Percentiles rank a stretch among this genome's conserved stretches.
These are phyloP conservation scores for Otolemur crassicaudatus DNA, from an alignment of 2,797 vertebrate species.

Conservation along the genomic window DNA sequence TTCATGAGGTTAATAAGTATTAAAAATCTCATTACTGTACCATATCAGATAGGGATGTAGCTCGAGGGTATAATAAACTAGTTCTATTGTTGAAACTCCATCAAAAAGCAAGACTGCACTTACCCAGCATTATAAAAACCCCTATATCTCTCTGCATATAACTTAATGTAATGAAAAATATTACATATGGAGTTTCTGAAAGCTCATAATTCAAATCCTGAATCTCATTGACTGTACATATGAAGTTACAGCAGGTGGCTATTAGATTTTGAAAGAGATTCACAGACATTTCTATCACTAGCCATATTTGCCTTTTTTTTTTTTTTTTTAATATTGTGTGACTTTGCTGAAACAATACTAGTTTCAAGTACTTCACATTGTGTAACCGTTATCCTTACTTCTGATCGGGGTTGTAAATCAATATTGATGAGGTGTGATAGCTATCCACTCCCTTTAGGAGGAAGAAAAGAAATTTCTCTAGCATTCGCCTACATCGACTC, in stretches of 20 bases:
- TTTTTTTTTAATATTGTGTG: not conserved
- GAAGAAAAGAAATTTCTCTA: not conserved
- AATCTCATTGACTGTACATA: constrained; percentile 49
- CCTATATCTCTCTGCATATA: constrained; percentile 58
- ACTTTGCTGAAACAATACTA: constrained; percentile 27
- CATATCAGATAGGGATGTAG: constrained; percentile 75
- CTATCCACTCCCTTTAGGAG: not conserved
- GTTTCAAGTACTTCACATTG: not conserved
- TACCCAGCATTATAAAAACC: constrained; percentile 63
- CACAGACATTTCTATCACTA: constrained; percentile 31
- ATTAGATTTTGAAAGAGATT: constrained; percentile 66
- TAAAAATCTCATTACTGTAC: constrained; percentile 81
- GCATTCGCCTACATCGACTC: not conserved
- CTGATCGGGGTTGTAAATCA: not conserved
- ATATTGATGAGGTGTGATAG: not conserved
- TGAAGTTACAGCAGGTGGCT: constrained; percentile 62
- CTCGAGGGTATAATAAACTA: constrained; percentile 80
- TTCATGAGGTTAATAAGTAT: constrained; percentile 85
- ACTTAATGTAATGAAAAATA: constrained; percentile 75
- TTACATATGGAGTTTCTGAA: constrained; percentile 61
- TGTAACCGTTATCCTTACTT: not conserved
- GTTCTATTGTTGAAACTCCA: constrained; percentile 74
- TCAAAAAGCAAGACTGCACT: constrained; percentile 73
- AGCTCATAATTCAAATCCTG: constrained; percentile 73
- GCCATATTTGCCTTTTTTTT: not conserved